phyloP scores from a whole-genome alignment of 2,888 invertebrate species.

The Caenorhabditis angaria region DNA sequence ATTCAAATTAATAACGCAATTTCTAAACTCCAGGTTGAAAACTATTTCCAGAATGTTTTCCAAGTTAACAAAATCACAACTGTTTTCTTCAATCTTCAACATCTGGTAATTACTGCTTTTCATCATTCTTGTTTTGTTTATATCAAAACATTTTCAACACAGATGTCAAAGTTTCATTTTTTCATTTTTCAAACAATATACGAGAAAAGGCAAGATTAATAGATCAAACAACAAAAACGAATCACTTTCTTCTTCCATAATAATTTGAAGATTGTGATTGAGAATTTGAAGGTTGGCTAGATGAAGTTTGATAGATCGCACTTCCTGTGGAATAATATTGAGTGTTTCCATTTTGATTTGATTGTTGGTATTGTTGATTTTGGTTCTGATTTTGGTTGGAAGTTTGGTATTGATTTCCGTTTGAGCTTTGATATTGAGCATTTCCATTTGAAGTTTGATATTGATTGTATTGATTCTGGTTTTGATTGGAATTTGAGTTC shows the following conservation, averaged over 20 bases:
- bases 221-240: background rate
- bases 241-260: background rate
- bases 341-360: slow-evolving; percentile 10
- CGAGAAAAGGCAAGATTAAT: background rate
- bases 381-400: background rate
- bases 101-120: no score
- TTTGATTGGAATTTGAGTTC: background rate
- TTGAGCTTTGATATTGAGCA: background rate
- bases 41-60: no score
- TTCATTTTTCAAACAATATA: no score
- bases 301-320: background rate
- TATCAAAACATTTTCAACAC: background rate
- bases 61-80: no score
- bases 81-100: no score
- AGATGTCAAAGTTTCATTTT: background rate
- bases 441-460: slow-evolving; percentile 6
- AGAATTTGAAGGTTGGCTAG: background rate
- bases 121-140: no score
- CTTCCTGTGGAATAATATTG: slow-evolving; percentile 16
- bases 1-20: no score
- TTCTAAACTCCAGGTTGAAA: no score
- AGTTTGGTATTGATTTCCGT: background rate
- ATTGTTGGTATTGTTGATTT: slow-evolving; percentile 21
- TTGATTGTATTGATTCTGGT: background rate
- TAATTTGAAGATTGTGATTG: background rate